phyloP scores from a whole-genome alignment of 2,113 vertebrate species.

The Grammomys surdaster region DNA sequence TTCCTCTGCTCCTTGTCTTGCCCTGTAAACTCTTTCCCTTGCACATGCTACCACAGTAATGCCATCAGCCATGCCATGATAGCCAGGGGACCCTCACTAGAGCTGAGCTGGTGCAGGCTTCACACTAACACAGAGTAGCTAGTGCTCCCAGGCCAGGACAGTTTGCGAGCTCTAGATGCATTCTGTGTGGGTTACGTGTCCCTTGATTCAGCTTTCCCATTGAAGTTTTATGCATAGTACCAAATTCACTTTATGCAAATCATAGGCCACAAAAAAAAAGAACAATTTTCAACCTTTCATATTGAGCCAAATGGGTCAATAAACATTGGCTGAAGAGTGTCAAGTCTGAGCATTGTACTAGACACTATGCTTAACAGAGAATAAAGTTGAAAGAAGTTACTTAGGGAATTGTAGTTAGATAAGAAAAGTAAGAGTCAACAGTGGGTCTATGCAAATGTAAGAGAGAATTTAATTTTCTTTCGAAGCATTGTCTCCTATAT shows the following conservation, averaged over 20 bases:
- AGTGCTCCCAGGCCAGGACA: not conserved
- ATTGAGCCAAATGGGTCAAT: not conserved
- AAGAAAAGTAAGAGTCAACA: not conserved
- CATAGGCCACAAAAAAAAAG: not conserved
- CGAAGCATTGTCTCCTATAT: not conserved
- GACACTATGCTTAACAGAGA: not conserved
- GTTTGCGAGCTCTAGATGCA: not conserved
- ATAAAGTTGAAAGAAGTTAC: not conserved
- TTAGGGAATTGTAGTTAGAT: slow-evolving; percentile 1
- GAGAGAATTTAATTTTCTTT: not conserved
- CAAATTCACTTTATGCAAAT: not conserved
- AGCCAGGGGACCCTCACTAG: not conserved
- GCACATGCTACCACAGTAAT: too few species aligned
- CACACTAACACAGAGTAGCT: not conserved
- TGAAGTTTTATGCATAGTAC: not conserved
- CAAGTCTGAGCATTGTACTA: not conserved
- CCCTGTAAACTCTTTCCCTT: not conserved
- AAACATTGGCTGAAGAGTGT: not conserved
- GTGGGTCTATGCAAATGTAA: not conserved
- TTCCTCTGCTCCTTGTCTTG: not conserved
- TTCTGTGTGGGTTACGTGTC: not conserved
- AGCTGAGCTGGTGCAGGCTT: not conserved
- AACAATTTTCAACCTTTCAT: not conserved
- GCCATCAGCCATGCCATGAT: not conserved
- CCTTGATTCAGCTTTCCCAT: not conserved